Evolutionary conservation across 1,140 invertebrate genomes (phyloP).

Genomic region (Ostrea denselamellosa): DNA sequence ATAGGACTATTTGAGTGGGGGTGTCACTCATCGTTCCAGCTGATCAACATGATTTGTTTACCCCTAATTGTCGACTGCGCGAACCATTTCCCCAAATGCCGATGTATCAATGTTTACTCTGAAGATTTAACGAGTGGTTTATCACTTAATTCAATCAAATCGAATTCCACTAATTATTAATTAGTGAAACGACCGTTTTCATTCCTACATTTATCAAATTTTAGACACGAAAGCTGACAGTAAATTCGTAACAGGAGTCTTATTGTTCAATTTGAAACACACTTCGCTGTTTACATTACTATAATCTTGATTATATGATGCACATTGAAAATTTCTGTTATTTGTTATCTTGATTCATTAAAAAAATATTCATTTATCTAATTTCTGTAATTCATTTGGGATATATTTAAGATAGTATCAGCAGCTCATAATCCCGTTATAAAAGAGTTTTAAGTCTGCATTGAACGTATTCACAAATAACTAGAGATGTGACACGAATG

Average conservation of each 20-base stretch:
- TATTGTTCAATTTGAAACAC: too few species aligned
- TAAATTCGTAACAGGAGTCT: neutral
- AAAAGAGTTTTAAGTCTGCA: too few species aligned
- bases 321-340: too few species aligned
- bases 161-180: constrained; percentile 7
- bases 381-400: too few species aligned
- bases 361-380: too few species aligned
- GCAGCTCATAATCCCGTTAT: too few species aligned
- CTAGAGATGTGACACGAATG: too few species aligned
- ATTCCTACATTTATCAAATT: constrained; percentile 15
- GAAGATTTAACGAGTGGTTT: constrained; percentile 22
- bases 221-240: neutral
- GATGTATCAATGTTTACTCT: constrained; percentile 24
- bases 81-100: constrained; percentile 26
- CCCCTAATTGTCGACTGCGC: constrained; percentile 16
- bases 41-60: constrained; percentile 34
- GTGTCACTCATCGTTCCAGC: neutral
- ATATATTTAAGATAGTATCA: too few species aligned
- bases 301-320: too few species aligned
- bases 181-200: neutral
- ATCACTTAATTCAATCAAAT: constrained; percentile 21
- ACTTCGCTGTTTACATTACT: too few species aligned
- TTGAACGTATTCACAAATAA: too few species aligned
- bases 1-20: neutral
- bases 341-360: too few species aligned